Evolutionary conservation across 2,797 vertebrate species (phyloP).

Genomic region (Coranthus polyacanthus): DNA sequence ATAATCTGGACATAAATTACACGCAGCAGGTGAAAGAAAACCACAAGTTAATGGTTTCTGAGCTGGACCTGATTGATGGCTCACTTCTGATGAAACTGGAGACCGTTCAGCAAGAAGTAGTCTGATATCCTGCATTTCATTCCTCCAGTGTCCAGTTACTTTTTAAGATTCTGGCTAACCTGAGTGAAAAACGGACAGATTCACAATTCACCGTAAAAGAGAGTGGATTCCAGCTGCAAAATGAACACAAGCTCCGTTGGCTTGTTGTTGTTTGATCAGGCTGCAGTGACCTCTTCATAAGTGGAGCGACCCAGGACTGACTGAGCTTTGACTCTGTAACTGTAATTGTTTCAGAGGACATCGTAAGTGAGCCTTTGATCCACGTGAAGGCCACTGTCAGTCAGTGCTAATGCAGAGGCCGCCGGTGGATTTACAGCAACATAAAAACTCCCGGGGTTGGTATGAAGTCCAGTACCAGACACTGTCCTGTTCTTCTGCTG

Average conservation of each 20-base stretch:
- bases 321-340: conserved; percentile 23
- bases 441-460: conserved; percentile 5
- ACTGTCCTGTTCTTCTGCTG: no score
- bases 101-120: not conserved
- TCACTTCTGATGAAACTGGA: conserved; percentile 18
- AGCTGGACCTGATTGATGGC: conserved; percentile 5
- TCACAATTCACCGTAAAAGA: conserved; percentile 7
- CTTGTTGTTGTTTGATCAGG: conserved; percentile 41
- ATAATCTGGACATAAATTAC: not conserved
- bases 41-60: not conserved
- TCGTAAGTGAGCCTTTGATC: conserved; percentile 57
- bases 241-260: conserved; percentile 7
- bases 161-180: not conserved
- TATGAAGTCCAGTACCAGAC: no score
- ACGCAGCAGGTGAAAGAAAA: not conserved
- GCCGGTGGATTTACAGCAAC: conserved; percentile 33
- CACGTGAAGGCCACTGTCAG: conserved; percentile 23
- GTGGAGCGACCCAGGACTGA: conserved; percentile 27
- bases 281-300: conserved; percentile 38
- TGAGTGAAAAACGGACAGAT: conserved; percentile 14
- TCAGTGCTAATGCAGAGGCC: conserved; percentile 34
- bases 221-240: conserved; percentile 23
- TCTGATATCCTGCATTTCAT: conserved; percentile 9
- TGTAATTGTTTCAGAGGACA: conserved; percentile 43
- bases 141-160: conserved; percentile 1